Percentiles rank a stretch among this genome's conserved stretches.
phyloP scores from a whole-genome alignment of 2,888 invertebrate species.

The Drosophila mulleri region DNA sequence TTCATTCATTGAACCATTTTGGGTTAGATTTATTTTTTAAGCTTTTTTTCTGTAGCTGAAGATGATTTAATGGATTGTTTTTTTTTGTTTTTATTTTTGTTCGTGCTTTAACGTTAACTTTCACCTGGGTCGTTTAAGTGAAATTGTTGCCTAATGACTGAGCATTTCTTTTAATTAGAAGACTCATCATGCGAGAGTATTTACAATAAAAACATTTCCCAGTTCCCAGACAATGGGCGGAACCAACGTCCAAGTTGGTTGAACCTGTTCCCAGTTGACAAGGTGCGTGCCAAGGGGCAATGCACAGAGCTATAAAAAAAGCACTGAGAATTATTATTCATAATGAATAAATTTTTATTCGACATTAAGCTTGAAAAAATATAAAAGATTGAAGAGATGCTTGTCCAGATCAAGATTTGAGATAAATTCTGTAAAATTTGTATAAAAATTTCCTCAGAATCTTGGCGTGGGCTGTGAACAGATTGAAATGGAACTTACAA shows the following conservation, averaged over 20 bases:
- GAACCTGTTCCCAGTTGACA: constrained; percentile 51
- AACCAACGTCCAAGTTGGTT: constrained; percentile 51
- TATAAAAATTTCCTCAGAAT: neutral
- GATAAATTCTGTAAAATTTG: constrained; percentile 8
- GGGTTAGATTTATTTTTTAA: constrained; percentile 48
- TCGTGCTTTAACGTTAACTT: constrained; percentile 51
- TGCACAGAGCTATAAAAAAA: constrained; percentile 16
- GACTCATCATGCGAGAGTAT: constrained; percentile 60
- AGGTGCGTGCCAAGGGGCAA: constrained; percentile 52
- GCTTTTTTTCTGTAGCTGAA: constrained; percentile 48
- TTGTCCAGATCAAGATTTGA: constrained; percentile 19
- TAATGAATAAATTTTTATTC: constrained; percentile 34
- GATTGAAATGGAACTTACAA: neutral
- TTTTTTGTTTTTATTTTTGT: constrained; percentile 29
- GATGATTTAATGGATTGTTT: constrained; percentile 59
- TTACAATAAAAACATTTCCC: constrained; percentile 46
- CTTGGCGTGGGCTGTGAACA: neutral
- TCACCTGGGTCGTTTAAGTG: constrained; percentile 71
- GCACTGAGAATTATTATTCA: constrained; percentile 29
- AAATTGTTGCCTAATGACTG: constrained; percentile 77
- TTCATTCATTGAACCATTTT: constrained; percentile 25
- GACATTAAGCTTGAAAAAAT: constrained; percentile 45
- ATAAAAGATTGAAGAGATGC: constrained; percentile 35
- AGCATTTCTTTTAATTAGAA: constrained; percentile 76
- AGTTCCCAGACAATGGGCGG: constrained; percentile 48